Base-by-base conservation (phyloP, 2,113 vertebrate genomes). In the Vombatus ursinus region DNA sequence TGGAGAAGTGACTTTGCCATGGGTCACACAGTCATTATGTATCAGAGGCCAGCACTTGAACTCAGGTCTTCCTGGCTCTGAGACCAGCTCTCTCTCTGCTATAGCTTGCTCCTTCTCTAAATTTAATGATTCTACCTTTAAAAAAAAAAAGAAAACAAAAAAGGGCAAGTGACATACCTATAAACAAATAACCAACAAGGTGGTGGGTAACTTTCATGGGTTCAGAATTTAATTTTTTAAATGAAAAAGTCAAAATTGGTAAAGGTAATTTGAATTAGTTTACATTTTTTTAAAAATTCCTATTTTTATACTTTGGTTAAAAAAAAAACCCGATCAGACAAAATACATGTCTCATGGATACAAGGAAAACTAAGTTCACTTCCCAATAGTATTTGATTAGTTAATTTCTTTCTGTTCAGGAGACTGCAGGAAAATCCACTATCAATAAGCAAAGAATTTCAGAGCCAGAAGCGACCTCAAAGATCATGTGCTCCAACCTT, bases 221-320 rank as follows among this genome's bases (percentile, higher is more conserved):
- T 25, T 68, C 12, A 94, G 68, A 84, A 90, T 54, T 93, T 92
- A 95, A 89, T 54, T 93, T 12, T 84, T 89, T 49, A 94, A 53
- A 50, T 93, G 50, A 91, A 96, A 95, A 54, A 92, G 91, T 47
- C 31, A 92, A 12, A 93, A 37, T 91, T 57, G 26, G 84, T 92
- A 94, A 95, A 96, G 90, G 90, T 93, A 94, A 94, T 26, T 54
- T 54, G 53, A 54, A 61, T 77, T 77, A 77, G 14, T 77, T 16
- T n/a, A 37, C 14, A 14, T 77, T n/a, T 22, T 77, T 77, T n/a
- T 49, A 49, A 49, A 49, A 77, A n/a, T 77, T 77, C 37, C 51
- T 24, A 92, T 54, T 91, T 91, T 95, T 92, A 91, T 95, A 95
- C 89, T 92, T 57, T 92, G 23, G 1, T 68, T 68, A 92, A 93